Evolutionary conservation across 2,113 vertebrate species (phyloP), one percentile per base, ranked within the genome.

Genomic region (Chrysemys picta): DNA sequence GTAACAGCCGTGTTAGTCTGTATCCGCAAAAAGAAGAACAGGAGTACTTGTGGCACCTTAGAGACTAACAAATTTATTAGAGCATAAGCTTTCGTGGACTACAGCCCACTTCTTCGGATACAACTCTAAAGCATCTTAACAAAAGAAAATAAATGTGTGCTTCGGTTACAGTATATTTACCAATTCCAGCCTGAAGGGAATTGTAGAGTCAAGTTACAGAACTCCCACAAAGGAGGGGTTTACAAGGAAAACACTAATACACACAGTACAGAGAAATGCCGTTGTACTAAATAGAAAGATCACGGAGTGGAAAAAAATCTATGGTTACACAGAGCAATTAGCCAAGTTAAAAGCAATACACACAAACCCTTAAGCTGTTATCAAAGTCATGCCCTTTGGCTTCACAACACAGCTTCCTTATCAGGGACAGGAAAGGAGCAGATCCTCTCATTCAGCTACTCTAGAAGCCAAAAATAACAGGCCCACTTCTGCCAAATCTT

Each of bases 381-480:
- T 65, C 75, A 78, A 38, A 80, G 87, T n/a, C 87, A 38, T 82
- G 82, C 56, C 91, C 90, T 89, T 88, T 82, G 82, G 91, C 83
- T 91, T 4, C 0, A 14, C 49, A 90, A 35, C 47, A 57, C 6
- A 59, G 24, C 0, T 69, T 56, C 24, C 96, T 94, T 94, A 94
- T 93, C 94, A 82, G 56, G 82, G 53, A 78, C 88, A 89, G 87
- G 90, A 94, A 89, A 90, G 21, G 21, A 94, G n/a, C 72, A 92
- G 72, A 79, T 94, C 21, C 78, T 95, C 69, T 56, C 50, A 38
- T 83, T 90, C 79, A 65, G 89, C 89, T 91, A 93, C 88, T 69
- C 59, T 42, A 22, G 11, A 56, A 80, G 91, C 90, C 94, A 92
- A 91, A 97, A 97, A 62, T 82, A 94, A 88, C 88, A 92, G 56